Base-by-base conservation (phyloP, 2,113 vertebrate genomes). In the Tragelaphus scriptus region DNA sequence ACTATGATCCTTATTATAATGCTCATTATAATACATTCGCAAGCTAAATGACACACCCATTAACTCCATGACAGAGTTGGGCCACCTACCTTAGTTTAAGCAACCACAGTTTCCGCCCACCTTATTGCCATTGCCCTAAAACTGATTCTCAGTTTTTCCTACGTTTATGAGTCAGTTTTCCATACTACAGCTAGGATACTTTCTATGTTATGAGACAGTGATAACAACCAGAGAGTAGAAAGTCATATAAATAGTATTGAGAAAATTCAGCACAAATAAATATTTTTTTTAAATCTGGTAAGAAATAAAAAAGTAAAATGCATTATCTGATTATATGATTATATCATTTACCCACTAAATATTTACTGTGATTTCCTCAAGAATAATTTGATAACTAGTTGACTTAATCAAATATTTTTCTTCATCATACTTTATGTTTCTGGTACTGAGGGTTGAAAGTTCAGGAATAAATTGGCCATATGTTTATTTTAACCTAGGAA, bases 401-500 rank as follows among this genome's bases (percentile, higher is more conserved):
- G 61, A 81, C 53, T 97, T 93, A 85, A 91, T 88, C 49, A 8
- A 53, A 6, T 82, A 65, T 81, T 95, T 90, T 96, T 91, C 23
- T 93, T 95, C 25, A 49, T 96, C 47, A 82, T 40, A 82, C 25
- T 96, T 85, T 17, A 40, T 75, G 14, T 93, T 56, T 7, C 93
- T 88, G n/a, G 49, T 86, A 81, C 15, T 32, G 23, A 68, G 23
- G n/a, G 28, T 16, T 93, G 88, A 77, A 93, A 88, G 10, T 86
- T 93, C 59, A 95, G 58, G 32, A 81, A 47, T 59, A 68, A 49
- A 53, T 89, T 68, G 49, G 8, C 5, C 32, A 79, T 59, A n/a
- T 77, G 58, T 61, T 88, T 80, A 61, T 36, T 92, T 92, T 87
- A 82, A 79, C 23, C 32, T 90, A 88, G 4, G 36, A 86, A 65